Percentiles rank a stretch among this genome's conserved stretches.
Conservation (phyloP, 2,113 vertebrate genomes). For the Heterochromis multidens region DNA sequence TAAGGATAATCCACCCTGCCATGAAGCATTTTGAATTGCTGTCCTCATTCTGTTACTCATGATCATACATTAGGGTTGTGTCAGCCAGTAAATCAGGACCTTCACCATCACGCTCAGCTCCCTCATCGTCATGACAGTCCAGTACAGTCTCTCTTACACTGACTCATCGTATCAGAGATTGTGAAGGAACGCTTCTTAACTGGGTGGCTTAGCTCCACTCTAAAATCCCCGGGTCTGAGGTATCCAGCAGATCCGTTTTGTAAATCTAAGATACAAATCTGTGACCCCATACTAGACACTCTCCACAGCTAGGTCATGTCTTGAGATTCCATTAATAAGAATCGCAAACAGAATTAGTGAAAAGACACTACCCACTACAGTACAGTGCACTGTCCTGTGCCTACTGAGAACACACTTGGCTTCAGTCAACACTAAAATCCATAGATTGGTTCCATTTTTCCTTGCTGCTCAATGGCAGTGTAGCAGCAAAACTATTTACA, state of each 20-base stretch:
- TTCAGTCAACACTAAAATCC: too few relatives aligned
- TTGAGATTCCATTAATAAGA: neutral
- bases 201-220: neutral
- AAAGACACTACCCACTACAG: neutral
- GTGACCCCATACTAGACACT: neutral
- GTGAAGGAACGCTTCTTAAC: neutral
- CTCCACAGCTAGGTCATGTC: neutral
- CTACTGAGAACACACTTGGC: too few relatives aligned
- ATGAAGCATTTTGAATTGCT: neutral
- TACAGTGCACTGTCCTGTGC: too few relatives aligned
- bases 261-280: neutral
- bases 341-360: neutral
- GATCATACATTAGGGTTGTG: neutral
- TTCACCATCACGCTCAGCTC: neutral
- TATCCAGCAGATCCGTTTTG: neutral
- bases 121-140: neutral
- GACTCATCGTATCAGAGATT: neutral
- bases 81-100: neutral
- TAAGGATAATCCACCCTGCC: neutral
- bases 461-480: too few relatives aligned
- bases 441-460: too few relatives aligned
- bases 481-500: too few relatives aligned
- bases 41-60: neutral
- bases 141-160: neutral
- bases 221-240: neutral